Conservation (phyloP, 2,113 vertebrate species). For the Petaurus breviceps region DNA sequence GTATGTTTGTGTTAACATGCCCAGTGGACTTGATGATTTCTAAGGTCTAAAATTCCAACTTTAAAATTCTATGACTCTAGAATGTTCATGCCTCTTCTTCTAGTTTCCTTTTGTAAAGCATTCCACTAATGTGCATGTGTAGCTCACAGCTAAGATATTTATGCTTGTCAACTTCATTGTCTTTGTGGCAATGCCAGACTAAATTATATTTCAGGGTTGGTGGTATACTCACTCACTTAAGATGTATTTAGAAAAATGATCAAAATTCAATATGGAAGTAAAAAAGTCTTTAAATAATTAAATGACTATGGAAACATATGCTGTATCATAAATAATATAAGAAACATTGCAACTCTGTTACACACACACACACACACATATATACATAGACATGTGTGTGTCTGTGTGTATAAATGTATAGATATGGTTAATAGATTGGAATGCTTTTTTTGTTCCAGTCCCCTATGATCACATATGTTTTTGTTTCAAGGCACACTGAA, state of each 20-base stretch:
- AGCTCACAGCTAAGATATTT: slow-evolving; percentile 24
- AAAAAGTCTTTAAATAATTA: slow-evolving; percentile 7
- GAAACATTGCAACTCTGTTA: slow-evolving; percentile 2
- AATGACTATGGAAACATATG: slow-evolving; percentile 33
- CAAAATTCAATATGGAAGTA: slow-evolving; percentile 47
- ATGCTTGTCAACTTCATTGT: background rate
- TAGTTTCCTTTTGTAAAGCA: slow-evolving; percentile 42
- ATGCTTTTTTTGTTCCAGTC: background rate
- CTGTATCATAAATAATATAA: background rate
- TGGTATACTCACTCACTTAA: background rate
- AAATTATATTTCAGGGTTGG: slow-evolving; percentile 47
- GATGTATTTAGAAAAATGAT: slow-evolving; percentile 11
- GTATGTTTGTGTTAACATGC: background rate
- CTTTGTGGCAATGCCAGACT: background rate
- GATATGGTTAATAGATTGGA: background rate
- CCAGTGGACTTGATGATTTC: background rate
- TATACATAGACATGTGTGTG: no score
- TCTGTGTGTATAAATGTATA: no score
- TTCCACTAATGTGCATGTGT: background rate
- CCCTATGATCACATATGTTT: slow-evolving; percentile 15
- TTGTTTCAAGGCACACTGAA: background rate
- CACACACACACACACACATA: background rate
- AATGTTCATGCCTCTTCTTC: background rate
- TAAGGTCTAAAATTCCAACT: background rate
- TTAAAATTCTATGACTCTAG: background rate